These are phyloP conservation scores for Noctuana brunneofusca DNA, from an alignment of 2,888 invertebrate species.

Conservation along the genomic window DNA sequence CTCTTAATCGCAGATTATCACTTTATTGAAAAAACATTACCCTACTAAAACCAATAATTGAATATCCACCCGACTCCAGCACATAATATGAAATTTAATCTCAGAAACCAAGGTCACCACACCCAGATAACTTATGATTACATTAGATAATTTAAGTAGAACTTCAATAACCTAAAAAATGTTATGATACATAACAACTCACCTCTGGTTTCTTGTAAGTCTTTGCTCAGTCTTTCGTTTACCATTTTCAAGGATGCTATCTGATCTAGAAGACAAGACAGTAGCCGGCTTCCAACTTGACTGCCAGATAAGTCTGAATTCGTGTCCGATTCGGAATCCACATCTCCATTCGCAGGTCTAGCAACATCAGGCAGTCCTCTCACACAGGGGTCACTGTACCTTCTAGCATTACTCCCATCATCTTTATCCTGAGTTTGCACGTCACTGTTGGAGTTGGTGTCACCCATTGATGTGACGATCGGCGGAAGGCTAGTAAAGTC, in stretches of 20 bases:
- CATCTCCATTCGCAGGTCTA: slow-evolving; percentile 73
- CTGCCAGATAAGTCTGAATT: slow-evolving; percentile 80
- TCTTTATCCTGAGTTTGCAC: slow-evolving; percentile 72
- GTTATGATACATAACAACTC: slow-evolving; percentile 41
- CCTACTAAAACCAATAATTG: not conserved
- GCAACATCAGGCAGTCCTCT: slow-evolving; percentile 73
- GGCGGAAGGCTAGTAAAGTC: slow-evolving; percentile 88
- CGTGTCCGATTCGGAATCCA: slow-evolving; percentile 79
- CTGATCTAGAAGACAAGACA: slow-evolving; percentile 88
- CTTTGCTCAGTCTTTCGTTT: slow-evolving; percentile 89
- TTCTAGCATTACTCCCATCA: slow-evolving; percentile 79
- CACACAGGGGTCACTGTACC: slow-evolving; percentile 87
- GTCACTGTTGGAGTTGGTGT: slow-evolving; percentile 76
- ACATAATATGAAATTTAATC: not conserved
- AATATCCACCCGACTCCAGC: not conserved
- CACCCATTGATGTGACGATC: slow-evolving; percentile 82
- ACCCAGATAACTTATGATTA: not conserved
- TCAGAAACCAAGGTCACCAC: not conserved
- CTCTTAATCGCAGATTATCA: too few relatives aligned
- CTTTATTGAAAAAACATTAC: too few relatives aligned
- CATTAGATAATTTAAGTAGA: not conserved
- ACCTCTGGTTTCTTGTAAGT: slow-evolving; percentile 89
- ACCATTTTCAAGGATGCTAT: slow-evolving; percentile 87
- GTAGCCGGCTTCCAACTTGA: slow-evolving; percentile 81
- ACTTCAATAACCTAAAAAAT: not conserved